Evolutionary conservation across 2,113 vertebrate genomes (phyloP), one percentile per base, ranked within the genome.

Genomic region (Podarcis muralis): DNA sequence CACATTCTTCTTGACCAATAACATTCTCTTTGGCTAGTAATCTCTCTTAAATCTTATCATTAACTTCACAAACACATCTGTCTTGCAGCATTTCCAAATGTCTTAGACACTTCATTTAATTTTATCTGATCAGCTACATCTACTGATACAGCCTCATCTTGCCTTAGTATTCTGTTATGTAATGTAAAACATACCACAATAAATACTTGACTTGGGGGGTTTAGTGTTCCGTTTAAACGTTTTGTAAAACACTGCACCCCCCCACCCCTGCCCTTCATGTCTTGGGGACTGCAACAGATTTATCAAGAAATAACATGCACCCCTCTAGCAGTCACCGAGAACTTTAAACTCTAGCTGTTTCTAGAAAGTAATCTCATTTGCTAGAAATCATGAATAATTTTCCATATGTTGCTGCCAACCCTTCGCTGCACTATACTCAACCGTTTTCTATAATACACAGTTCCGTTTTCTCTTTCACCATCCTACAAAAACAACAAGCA

Each of bases 321-420:
- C 4, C 80, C 71, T 81, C 71, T 76, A 66, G 80, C 80, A 76
- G 22, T 87, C 32, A 37, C 23, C 40, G 66, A 81, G 66, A 87
- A 72, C 68, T 57, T 87, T 87, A 81, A 81, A 87, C 57, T 83
- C 76, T 65, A 57, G 40, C 71, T 88, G 12, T 53, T 83, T 83
- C 74, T 83, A 48, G 22, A 27, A 11, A 83, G 57, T 83, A 88
- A 66, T 83, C 81, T 77, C 37, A 83, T 83, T 83, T 83, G 22
- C 72, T 83, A 62, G 40, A 88, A 83, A 66, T 83, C 76, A 83
- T 83, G 81, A 83, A 83, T 77, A 76, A 82, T 88, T 88, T 88
- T 72, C 81, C 72, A 77, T 83, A 83, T 32, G 2, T 23, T 88
- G 57, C 48, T 82, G 71, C 69, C 57, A 88, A 76, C 48, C 59